Conservation (phyloP, 2,113 vertebrate species). For the Takifugu bimaculatus region DNA sequence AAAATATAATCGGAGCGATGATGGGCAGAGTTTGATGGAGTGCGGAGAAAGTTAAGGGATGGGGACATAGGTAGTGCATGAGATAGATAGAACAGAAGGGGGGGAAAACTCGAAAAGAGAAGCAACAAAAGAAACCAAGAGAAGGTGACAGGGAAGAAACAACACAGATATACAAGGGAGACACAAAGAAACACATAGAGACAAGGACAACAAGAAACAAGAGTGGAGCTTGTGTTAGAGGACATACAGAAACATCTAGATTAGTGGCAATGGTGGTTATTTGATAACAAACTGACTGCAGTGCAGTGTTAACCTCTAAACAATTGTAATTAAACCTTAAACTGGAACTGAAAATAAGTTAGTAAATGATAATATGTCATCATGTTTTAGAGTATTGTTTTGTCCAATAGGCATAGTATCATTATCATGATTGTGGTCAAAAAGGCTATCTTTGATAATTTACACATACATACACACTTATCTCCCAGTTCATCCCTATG, state of each 20-base stretch:
- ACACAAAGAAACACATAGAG: conserved; percentile 52
- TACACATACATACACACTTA: too few species aligned
- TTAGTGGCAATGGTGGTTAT: conserved; percentile 13
- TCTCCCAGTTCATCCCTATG: too few species aligned
- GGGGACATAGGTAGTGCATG: not conserved
- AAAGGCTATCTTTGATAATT: too few species aligned
- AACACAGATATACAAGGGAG: conserved; percentile 37
- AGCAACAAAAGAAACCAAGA: conserved; percentile 37
- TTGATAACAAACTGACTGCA: not conserved
- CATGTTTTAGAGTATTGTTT: too few species aligned
- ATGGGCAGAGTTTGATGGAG: not conserved
- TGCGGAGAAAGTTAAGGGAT: conserved; percentile 1
- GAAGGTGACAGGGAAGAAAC: conserved; percentile 15
- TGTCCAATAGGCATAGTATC: too few species aligned
- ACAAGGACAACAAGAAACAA: conserved; percentile 64
- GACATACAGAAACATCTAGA: conserved; percentile 36
- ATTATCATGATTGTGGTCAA: too few species aligned
- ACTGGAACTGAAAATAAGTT: not conserved
- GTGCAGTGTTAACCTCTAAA: not conserved
- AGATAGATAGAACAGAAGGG: conserved; percentile 15
- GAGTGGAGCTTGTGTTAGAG: conserved; percentile 63
- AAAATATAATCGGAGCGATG: not conserved
- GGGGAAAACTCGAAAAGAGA: conserved; percentile 45
- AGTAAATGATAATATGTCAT: too few species aligned
- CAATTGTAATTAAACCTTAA: not conserved